These are phyloP conservation scores for Litocranius walleri DNA, from an alignment of 2,113 vertebrate species.

Conservation along the genomic window DNA sequence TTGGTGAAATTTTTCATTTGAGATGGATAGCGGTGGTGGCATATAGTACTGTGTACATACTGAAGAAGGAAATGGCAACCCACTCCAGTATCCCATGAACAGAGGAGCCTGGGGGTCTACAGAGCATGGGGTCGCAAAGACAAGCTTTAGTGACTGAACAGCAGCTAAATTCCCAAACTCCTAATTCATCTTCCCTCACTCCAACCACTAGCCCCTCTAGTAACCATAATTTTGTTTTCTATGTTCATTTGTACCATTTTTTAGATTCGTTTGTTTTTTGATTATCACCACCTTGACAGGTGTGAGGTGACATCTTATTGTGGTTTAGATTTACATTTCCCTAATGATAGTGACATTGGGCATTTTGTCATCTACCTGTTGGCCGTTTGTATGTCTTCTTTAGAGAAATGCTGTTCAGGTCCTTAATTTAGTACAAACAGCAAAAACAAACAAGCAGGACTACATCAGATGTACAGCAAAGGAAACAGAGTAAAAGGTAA, in stretches of 20 bases:
- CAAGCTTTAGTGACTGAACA: background rate
- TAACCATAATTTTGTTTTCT: background rate
- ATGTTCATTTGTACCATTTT: background rate
- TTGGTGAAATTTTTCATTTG: background rate
- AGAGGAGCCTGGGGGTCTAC: background rate
- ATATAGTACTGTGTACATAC: background rate
- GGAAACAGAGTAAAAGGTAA: background rate
- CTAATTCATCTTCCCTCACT: background rate
- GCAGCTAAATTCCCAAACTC: background rate
- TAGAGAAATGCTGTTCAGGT: background rate
- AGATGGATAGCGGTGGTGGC: background rate
- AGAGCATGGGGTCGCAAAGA: background rate
- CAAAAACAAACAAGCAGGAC: background rate
- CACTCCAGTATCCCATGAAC: background rate
- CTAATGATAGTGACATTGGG: background rate
- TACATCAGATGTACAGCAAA: background rate
- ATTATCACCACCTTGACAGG: background rate
- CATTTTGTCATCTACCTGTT: background rate
- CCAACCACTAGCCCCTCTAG: background rate
- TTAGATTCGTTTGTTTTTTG: background rate
- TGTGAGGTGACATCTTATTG: background rate
- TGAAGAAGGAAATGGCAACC: background rate
- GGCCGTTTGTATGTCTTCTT: background rate
- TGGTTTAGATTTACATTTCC: background rate
- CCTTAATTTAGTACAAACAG: background rate